Conservation (phyloP, 2,113 vertebrate genomes). For the Charadrius vociferus region DNA sequence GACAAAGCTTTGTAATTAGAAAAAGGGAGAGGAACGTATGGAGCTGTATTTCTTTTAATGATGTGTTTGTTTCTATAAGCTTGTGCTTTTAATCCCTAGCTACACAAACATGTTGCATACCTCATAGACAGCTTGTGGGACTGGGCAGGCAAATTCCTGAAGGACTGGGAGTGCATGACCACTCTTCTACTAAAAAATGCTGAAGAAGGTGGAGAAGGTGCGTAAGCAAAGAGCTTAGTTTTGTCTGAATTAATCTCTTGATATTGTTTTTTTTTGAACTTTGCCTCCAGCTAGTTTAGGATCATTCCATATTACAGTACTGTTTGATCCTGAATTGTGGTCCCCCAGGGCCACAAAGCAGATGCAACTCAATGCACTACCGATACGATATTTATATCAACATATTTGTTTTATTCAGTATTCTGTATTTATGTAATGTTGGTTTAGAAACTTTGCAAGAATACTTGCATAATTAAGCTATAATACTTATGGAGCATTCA, state of each 20-base stretch:
- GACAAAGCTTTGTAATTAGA: background rate
- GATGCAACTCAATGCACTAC: background rate
- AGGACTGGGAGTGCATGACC: constrained; percentile 88
- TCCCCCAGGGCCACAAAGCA: background rate
- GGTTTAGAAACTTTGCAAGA: background rate
- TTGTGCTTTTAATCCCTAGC: constrained; percentile 68
- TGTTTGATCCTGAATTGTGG: background rate
- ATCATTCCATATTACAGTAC: background rate
- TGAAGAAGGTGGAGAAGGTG: constrained; percentile 68
- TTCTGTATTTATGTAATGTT: background rate
- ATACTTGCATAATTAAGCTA: background rate
- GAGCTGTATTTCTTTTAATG: background rate
- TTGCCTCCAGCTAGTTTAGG: background rate
- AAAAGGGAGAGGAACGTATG: background rate
- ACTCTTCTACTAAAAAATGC: constrained; percentile 78
- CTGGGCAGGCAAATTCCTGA: constrained; percentile 82
- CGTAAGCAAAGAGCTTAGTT: background rate
- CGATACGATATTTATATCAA: background rate
- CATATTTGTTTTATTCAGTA: background rate
- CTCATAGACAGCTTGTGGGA: constrained; percentile 94
- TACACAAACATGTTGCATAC: constrained; percentile 88
- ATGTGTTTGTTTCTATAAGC: background rate
- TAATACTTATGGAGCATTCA: background rate
- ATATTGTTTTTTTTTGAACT: background rate
- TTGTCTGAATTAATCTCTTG: background rate